Base-by-base conservation (phyloP, 2,888 invertebrate species). In the Phanerotoma sp. region DNA sequence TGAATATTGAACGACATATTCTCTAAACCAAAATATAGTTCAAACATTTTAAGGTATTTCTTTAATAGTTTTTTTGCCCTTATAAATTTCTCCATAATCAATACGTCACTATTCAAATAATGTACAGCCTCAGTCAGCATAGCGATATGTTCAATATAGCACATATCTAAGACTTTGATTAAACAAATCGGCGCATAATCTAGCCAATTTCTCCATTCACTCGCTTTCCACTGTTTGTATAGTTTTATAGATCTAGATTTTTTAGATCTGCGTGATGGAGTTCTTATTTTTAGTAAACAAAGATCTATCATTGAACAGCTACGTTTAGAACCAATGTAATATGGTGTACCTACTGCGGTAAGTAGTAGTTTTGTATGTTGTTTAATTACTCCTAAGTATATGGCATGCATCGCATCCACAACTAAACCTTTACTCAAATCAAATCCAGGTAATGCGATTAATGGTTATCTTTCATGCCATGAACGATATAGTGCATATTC, bases 1-100 rank as follows among this genome's bases (percentile, higher is more conserved):
- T 56, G 60, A 13, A 61, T 9, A 35, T 58, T 56, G 10, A 16
- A 54, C 4, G 22, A 54, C 56, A 60, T 49, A 9, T 40, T 7
- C 13, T 35, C 20, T 20, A 15, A 20, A 30, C 60, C 56, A 37
- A 51, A 60, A 35, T 32, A 45, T 18, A 15, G 22, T 54, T 60
- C 28, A 30, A 51, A 25, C 5, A 4, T 10, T 11, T 4, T 13
- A 1, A 53, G 30, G 22, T 53, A 53, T 13, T 40, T 32, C 5
- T 33, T 10, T 9, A 56, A 6, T 7, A 52, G 28, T 18, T n/a
- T 10, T 42, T 21, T 37, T 11, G 54, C 46, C 15, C 18, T 7
- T 1, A 42, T 10, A 1, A 57, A n/a, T 18, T 51, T 45, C 32
- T 32, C 45, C 7, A 4, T 4, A 20, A 35, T 41, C 9, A 60